phyloP scores from a whole-genome alignment of 2,797 vertebrate genomes.

The Mastacembelus armatus region DNA sequence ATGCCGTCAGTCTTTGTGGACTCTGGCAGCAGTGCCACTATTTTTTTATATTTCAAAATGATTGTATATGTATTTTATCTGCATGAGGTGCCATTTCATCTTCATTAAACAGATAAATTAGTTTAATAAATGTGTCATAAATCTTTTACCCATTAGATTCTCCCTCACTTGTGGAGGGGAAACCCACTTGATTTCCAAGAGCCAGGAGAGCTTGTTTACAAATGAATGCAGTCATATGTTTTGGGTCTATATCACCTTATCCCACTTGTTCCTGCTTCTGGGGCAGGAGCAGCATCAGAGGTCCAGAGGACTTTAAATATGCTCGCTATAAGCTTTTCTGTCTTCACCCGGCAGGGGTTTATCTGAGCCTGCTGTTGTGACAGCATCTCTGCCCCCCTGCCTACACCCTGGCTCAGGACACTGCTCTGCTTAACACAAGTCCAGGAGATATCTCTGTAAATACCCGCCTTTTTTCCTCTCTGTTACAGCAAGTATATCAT shows the following conservation, averaged over 20 bases:
- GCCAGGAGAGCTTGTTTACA: slow-evolving; percentile 1
- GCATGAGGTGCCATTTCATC: neutral
- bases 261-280: neutral
- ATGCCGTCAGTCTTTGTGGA: too few species aligned
- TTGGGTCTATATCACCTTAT: slow-evolving; percentile 1
- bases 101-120: neutral
- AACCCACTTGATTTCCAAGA: slow-evolving; percentile 1
- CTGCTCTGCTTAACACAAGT: slow-evolving; percentile 47
- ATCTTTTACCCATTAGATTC: neutral
- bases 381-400: slow-evolving; percentile 36
- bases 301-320: slow-evolving; percentile 11
- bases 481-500: slow-evolving; percentile 57
- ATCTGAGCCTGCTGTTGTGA: slow-evolving; percentile 47
- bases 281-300: slow-evolving; percentile 15
- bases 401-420: slow-evolving; percentile 43
- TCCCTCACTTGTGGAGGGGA: neutral
- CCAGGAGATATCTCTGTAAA: slow-evolving; percentile 47
- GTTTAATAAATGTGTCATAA: neutral
- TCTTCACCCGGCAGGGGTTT: slow-evolving; percentile 51
- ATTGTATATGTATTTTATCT: neutral
- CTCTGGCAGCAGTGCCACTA: too few species aligned
- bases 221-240: slow-evolving; percentile 1
- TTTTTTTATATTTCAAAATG: too few species aligned
- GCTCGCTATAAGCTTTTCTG: slow-evolving; percentile 38
- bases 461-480: slow-evolving; percentile 48